Conservation (phyloP, 2,888 invertebrate species). For the Chironomus riparius region DNA sequence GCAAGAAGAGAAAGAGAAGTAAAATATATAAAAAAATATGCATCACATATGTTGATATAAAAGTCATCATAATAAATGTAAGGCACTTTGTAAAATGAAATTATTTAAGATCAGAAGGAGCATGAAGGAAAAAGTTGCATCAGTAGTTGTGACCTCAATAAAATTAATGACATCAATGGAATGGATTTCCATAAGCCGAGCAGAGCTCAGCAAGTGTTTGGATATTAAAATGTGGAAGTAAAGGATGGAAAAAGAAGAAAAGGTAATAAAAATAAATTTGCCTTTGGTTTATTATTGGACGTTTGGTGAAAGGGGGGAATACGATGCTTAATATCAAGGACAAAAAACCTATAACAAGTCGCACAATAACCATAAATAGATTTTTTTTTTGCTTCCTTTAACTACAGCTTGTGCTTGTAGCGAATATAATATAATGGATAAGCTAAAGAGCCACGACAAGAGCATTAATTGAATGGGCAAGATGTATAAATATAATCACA, state of each 20-base stretch:
- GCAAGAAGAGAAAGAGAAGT: too few species aligned
- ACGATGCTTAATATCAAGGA: background rate
- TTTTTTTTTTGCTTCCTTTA: background rate
- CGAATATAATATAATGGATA: too few species aligned
- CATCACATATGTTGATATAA: too few species aligned
- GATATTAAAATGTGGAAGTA: too few species aligned
- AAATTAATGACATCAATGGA: background rate
- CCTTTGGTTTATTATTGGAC: background rate
- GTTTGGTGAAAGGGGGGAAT: background rate
- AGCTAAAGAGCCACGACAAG: too few species aligned
- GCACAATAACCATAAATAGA: background rate
- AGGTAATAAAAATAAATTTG: slow-evolving; percentile 4
- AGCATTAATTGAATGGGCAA: too few species aligned
- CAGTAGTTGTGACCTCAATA: background rate
- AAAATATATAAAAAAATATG: too few species aligned
- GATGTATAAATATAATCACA: too few species aligned
- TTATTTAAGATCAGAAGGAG: background rate
- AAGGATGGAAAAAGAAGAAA: background rate
- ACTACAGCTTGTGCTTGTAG: too few species aligned
- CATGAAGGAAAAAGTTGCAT: background rate
- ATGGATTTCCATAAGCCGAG: background rate
- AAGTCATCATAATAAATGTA: too few species aligned
- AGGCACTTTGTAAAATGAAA: background rate
- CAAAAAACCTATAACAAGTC: background rate
- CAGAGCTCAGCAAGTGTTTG: background rate